phyloP scores from a whole-genome alignment of 2,113 vertebrate genomes.

The Sinocyclocheilus anophthalmus region DNA sequence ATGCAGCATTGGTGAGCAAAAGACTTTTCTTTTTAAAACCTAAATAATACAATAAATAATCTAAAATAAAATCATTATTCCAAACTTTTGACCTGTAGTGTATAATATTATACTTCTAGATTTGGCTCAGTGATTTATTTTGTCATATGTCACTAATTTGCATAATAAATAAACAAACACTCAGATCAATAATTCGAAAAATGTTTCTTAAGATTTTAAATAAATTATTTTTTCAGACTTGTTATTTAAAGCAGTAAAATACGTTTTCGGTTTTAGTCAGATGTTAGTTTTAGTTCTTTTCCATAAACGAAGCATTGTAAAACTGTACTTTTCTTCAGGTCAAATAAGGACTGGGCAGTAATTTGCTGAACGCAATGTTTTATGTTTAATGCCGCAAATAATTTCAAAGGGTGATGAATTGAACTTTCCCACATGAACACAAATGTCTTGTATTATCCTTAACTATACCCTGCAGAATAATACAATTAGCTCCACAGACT shows the following conservation, averaged over 20 bases:
- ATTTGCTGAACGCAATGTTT: slow-evolving; percentile 6
- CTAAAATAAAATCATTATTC: no score
- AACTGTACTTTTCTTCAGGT: not conserved
- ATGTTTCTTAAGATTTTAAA: no score
- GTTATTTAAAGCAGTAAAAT: not conserved
- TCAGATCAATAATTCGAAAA: no score
- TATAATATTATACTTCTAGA: no score
- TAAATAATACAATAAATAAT: no score
- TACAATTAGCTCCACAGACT: slow-evolving; percentile 1
- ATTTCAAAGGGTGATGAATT: slow-evolving; percentile 4
- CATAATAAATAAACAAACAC: no score
- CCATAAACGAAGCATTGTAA: not conserved
- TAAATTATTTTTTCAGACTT: not conserved
- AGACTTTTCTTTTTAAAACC: no score
- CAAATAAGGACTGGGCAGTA: not conserved
- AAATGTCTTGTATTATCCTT: slow-evolving; percentile 33
- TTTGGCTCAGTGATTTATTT: no score
- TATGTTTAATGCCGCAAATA: slow-evolving; percentile 11
- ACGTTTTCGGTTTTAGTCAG: not conserved
- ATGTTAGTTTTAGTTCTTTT: not conserved
- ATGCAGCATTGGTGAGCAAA: not conserved
- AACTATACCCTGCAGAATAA: slow-evolving; percentile 25
- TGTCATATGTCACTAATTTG: no score
- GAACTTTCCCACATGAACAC: not conserved
- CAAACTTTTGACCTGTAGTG: no score